phyloP scores from a whole-genome alignment of 2,113 vertebrate genomes.

The Cyanistes caeruleus region DNA sequence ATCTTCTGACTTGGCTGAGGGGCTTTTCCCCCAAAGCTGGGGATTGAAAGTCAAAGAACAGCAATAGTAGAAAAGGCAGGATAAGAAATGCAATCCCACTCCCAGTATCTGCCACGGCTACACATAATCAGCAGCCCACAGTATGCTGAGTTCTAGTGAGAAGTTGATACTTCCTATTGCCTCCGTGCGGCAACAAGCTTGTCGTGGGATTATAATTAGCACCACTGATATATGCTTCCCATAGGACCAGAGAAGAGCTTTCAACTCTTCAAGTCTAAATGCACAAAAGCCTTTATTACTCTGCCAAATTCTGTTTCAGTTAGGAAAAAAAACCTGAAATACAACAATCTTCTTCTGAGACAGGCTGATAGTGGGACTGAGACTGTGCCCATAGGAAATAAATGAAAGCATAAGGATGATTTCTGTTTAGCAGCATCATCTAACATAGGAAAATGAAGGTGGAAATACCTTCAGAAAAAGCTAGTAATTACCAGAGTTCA shows the following conservation, averaged over 20 bases:
- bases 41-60: not conserved
- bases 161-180: constrained; percentile 9
- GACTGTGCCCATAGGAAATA: not conserved
- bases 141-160: not conserved
- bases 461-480: not conserved
- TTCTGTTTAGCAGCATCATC: not conserved
- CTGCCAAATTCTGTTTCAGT: not conserved
- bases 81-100: not conserved
- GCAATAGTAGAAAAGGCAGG: not conserved
- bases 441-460: not conserved
- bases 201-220: constrained; percentile 6
- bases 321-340: not conserved
- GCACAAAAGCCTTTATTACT: not conserved
- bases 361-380: not conserved
- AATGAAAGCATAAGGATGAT: not conserved
- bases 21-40: not conserved
- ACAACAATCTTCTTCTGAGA: not conserved
- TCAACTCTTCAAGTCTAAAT: not conserved
- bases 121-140: not conserved
- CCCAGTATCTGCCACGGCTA: not conserved
- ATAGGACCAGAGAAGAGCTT: constrained; percentile 9
- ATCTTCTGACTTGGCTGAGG: not conserved
- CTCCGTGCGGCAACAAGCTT: not conserved
- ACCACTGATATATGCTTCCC: not conserved
- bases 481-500: not conserved